Conservation (phyloP, 2,797 vertebrate species). For the Aplochiton taeniatus region DNA sequence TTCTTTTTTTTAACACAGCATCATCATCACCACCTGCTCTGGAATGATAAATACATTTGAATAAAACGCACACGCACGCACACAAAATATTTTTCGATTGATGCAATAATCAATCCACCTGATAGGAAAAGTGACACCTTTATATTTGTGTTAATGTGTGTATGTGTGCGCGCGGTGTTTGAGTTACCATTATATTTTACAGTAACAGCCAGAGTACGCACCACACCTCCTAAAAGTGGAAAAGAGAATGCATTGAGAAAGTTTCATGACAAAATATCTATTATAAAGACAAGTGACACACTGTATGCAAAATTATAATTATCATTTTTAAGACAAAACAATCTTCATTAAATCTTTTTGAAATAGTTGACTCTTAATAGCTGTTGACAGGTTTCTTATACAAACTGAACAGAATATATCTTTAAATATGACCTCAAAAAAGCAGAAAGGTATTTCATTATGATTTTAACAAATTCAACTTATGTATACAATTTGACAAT, state of each 20-base stretch:
- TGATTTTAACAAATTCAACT: slow-evolving; percentile 9
- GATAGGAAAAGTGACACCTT: too few relatives aligned
- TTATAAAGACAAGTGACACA: slow-evolving; percentile 33
- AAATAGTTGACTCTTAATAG: neutral
- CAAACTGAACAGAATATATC: slow-evolving; percentile 9
- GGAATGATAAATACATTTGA: too few relatives aligned
- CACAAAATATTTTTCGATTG: too few relatives aligned
- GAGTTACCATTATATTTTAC: too few relatives aligned
- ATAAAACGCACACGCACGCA: too few relatives aligned
- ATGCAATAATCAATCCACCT: too few relatives aligned
- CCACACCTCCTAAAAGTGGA: too few relatives aligned
- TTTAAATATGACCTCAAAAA: slow-evolving; percentile 25
- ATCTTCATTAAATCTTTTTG: slow-evolving; percentile 25
- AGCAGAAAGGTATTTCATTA: slow-evolving; percentile 15
- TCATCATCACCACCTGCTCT: too few relatives aligned
- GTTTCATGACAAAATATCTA: slow-evolving; percentile 31
- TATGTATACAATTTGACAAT: slow-evolving; percentile 26
- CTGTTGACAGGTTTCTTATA: slow-evolving; percentile 29
- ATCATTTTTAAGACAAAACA: slow-evolving; percentile 32
- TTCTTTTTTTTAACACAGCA: too few relatives aligned
- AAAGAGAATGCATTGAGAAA: slow-evolving; percentile 32
- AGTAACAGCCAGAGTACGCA: too few relatives aligned
- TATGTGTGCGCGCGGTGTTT: too few relatives aligned
- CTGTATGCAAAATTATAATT: slow-evolving; percentile 37
- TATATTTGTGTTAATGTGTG: too few relatives aligned